Base-by-base conservation (phyloP, 2,113 vertebrate species). In the Pyrgilauda ruficollis region DNA sequence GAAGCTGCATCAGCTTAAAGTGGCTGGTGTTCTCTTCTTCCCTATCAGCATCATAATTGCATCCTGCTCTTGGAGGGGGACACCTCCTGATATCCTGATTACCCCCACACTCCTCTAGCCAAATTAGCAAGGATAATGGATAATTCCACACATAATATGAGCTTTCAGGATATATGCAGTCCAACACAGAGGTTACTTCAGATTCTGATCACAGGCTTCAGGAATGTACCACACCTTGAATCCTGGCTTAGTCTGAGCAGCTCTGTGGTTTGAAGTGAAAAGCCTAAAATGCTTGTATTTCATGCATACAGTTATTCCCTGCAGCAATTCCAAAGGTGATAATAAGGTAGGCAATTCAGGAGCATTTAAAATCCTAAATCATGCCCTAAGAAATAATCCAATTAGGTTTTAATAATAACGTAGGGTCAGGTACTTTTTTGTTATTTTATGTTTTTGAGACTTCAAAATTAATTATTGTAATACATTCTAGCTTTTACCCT, bases 391-490 rank as follows among this genome's bases (percentile, higher is more conserved):
- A 96, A 91, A 86, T 80, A 66, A 85, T 67, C 43, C 63, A 80
- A 67, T 77, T 69, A 83, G 1, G 9, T 73, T 92, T 89, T 70
- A 87, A 81, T 59, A 63, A 33, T 90, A 77, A 68, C 14, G 6
- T 31, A 31, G 4, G 3, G 2, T 82, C 79, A 31, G 8, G 9
- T 64, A 75, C 7, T 47, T 88, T 93, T 84, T 46, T 37, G 84
- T 85, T 76, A 69, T 89, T 73, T 95, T 89, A 53, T 59, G 58
- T 33, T 1, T 94, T 87, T 69, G 27, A 68, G 43, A 27, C 50
- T 94, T 96, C 43, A 87, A 27, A 74, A 79, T 76, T 69, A 75
- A 77, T 50, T 79, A n/a, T 28, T 70, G 20, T 62, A 66, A 90
- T 50, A 50, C 66, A 44, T 35, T 85, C 2, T 0, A 83, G 12